Conservation (phyloP, 1,140 invertebrate species). For the Drosophila busckii region DNA sequence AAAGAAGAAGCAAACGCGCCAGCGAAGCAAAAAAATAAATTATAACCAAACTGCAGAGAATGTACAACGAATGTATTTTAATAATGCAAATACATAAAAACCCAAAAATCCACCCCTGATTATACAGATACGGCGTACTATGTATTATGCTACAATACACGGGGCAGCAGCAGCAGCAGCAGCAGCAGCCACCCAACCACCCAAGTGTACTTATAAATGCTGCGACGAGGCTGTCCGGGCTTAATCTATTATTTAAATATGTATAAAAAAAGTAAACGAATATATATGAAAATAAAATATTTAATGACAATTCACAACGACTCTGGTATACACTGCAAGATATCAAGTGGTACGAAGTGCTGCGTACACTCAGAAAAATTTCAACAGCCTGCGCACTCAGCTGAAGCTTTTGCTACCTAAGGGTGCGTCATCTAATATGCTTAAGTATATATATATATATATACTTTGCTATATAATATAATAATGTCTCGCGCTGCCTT, state of each 20-base stretch:
- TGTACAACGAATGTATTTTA: conserved; percentile 76
- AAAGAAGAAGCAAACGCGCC: conserved; percentile 34
- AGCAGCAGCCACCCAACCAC: conserved; percentile 41
- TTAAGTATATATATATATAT: conserved; percentile 34
- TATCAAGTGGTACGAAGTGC: no score
- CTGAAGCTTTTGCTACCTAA: no score
- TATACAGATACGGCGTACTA: conserved; percentile 74
- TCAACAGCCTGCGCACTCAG: accelerated
- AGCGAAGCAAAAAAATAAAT: conserved; percentile 40
- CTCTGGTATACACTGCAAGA: conserved; percentile 38
- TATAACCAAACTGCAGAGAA: conserved; percentile 64
- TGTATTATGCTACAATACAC: no score
- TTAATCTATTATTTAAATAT: conserved; percentile 77
- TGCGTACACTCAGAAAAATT: no score
- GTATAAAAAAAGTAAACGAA: conserved; percentile 49
- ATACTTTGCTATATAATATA: conserved; percentile 32
- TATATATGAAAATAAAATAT: conserved; percentile 62
- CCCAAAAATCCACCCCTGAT: conserved; percentile 75
- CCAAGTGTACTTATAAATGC: conserved; percentile 20
- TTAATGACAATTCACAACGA: conserved; percentile 14
- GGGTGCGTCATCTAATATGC: conserved; percentile 37
- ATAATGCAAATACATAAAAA: conserved; percentile 77
- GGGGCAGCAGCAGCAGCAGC: conserved; percentile 17
- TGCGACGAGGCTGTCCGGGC: conserved; percentile 34
- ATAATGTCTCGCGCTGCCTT: conserved; percentile 5